Evolutionary conservation across 2,797 vertebrate species (phyloP).

Genomic region (Cuniculus paca): DNA sequence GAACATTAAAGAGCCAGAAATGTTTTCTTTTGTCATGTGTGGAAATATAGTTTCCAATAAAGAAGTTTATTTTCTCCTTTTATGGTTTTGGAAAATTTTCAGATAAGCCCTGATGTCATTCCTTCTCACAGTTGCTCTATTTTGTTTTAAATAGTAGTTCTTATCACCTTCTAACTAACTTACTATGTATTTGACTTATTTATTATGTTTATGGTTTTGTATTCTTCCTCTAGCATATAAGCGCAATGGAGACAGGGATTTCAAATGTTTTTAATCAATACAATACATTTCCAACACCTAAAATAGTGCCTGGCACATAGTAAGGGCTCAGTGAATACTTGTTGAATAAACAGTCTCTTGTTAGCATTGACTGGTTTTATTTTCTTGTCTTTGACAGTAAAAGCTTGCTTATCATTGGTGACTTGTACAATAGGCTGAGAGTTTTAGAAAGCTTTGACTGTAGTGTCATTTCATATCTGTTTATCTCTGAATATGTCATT

Average conservation of each 20-base stretch:
- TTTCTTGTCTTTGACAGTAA: conserved; percentile 41
- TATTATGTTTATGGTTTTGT: conserved; percentile 68
- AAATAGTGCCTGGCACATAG: conserved; percentile 59
- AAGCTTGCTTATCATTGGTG: not conserved
- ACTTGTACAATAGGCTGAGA: not conserved
- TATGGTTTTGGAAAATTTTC: conserved; percentile 61
- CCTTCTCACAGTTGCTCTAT: not conserved
- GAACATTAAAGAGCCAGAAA: conserved; percentile 16
- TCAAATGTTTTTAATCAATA: conserved; percentile 67
- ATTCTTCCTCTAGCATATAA: conserved; percentile 55
- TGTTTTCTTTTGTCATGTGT: conserved; percentile 36
- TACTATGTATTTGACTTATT: conserved; percentile 71
- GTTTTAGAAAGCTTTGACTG: conserved; percentile 27
- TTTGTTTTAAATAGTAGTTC: conserved; percentile 49
- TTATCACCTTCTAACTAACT: conserved; percentile 59
- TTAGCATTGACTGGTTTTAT: not conserved
- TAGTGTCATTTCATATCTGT: conserved; percentile 29
- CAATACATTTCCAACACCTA: conserved; percentile 60
- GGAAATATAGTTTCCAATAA: conserved; percentile 47
- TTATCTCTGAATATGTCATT: conserved; percentile 27
- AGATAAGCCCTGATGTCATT: not conserved
- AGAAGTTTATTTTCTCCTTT: conserved; percentile 31
- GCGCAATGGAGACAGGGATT: conserved; percentile 67
- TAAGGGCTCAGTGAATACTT: conserved; percentile 59
- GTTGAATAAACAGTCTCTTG: conserved; percentile 64